Base-by-base conservation (phyloP, 2,113 vertebrate species). In the Myrmecobius fasciatus region DNA sequence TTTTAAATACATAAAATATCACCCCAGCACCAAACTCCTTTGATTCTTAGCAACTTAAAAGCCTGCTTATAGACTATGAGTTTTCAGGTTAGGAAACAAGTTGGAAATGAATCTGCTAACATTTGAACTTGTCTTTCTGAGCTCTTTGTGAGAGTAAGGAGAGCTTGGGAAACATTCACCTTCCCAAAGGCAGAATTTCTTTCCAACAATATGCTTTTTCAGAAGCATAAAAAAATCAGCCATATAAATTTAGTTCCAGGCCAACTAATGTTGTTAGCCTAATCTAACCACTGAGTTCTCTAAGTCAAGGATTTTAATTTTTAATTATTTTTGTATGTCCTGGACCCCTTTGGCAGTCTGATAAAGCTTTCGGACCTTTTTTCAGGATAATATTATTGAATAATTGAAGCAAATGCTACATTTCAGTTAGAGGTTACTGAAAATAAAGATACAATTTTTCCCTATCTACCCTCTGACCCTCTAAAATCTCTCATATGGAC, bases 61-160 rank as follows among this genome's bases (percentile, higher is more conserved):
- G 3, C 26, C 25, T 31, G 48, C 52, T 51, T 95, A 91, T 48
- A 93, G 47, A 49, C 47, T 67, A 92, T n/a, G 92, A 51, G 49
- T 49, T 92, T 91, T 91, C 67, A 94, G 25, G 25, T 53, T 89
- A 46, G 92, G 89, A 96, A 67, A 92, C 20, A 56, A 91, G 49
- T 53, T 75, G 47, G 52, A 20, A 90, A 92, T 53, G 52, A 92
- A 92, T 48, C 9, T 48, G 8, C 49, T 47, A 60, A 51, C 52
- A 26, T 24, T 92, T 89, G 92, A 91, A 91, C 89, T 53, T 93
- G 22, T 46, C 54, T 53, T 52, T 8, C 53, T 52, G 67, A 14
- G 51, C 14, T 94, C 49, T 75, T 89, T 49, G 49, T 75, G 67
- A 47, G 49, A 92, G 8, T 3, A 48, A 89, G 47, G 3, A 75